phyloP scores from a whole-genome alignment of 2,797 vertebrate species.

The Microhierax caerulescens region DNA sequence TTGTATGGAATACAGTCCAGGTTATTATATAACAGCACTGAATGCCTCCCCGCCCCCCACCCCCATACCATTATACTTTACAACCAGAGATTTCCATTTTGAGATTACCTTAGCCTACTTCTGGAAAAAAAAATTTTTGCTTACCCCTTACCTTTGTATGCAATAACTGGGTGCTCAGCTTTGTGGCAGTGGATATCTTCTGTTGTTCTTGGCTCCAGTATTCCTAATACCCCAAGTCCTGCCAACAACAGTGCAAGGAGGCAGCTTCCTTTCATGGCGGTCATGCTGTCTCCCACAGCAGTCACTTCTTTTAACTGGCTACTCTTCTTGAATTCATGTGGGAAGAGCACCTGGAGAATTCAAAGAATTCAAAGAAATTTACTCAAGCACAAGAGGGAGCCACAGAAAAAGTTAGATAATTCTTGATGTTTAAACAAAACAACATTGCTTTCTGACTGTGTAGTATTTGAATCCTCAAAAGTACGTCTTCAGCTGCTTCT shows the following conservation, averaged over 20 bases:
- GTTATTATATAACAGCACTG: not conserved
- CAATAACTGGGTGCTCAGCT: conserved; percentile 86
- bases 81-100: not conserved
- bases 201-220: conserved; percentile 69
- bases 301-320: conserved; percentile 80
- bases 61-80: not conserved
- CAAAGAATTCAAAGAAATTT: conserved; percentile 31
- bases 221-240: conserved; percentile 83
- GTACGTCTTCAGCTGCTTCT: not conserved
- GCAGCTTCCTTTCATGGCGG: conserved; percentile 74
- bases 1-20: not conserved
- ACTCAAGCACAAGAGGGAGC: not conserved
- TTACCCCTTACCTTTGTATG: conserved; percentile 86
- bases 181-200: conserved; percentile 84
- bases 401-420: not conserved
- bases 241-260: conserved; percentile 81
- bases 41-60: not conserved
- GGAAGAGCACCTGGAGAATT: conserved; percentile 76
- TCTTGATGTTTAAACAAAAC: not conserved
- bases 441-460: not conserved
- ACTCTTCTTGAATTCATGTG: conserved; percentile 78
- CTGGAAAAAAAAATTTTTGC: not conserved
- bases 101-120: not conserved
- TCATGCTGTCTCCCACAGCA: conserved; percentile 76
- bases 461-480: not conserved